Conservation (phyloP, 1,140 invertebrate genomes). For the Paracyclopina nana region DNA sequence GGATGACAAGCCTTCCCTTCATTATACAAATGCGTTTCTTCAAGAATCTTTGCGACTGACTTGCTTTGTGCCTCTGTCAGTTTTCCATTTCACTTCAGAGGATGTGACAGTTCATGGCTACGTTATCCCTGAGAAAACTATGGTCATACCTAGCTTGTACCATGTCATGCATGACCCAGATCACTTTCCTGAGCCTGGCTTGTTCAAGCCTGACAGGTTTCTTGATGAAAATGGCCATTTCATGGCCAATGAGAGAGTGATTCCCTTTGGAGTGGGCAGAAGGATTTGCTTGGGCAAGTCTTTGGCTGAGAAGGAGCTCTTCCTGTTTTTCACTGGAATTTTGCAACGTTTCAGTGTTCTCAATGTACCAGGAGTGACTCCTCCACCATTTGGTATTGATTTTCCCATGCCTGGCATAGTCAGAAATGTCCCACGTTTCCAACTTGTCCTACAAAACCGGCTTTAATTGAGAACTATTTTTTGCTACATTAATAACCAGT, state of each 20-base stretch:
- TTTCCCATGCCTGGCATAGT: too few species aligned
- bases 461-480: too few species aligned
- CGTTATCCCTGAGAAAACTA: slow-evolving; percentile 18
- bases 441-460: too few species aligned
- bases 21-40: not conserved
- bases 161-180: slow-evolving; percentile 25
- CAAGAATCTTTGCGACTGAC: not conserved
- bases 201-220: slow-evolving; percentile 20
- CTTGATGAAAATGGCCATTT: slow-evolving; percentile 18
- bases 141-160: slow-evolving; percentile 27
- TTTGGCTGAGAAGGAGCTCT: slow-evolving; percentile 8
- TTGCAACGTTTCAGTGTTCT: not conserved
- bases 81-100: not conserved
- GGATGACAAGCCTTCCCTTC: too few species aligned
- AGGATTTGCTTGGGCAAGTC: not conserved
- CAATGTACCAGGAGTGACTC: not conserved
- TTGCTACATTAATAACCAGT: too few species aligned
- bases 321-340: not conserved
- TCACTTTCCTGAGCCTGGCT: slow-evolving; percentile 17
- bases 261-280: slow-evolving; percentile 12
- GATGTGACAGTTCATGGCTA: not conserved
- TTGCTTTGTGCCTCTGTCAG: not conserved
- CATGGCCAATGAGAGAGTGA: too few species aligned
- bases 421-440: too few species aligned
- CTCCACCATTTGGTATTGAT: too few species aligned